Evolutionary conservation across 2,113 vertebrate genomes (phyloP).

Genomic region (Xiphophorus hellerii): DNA sequence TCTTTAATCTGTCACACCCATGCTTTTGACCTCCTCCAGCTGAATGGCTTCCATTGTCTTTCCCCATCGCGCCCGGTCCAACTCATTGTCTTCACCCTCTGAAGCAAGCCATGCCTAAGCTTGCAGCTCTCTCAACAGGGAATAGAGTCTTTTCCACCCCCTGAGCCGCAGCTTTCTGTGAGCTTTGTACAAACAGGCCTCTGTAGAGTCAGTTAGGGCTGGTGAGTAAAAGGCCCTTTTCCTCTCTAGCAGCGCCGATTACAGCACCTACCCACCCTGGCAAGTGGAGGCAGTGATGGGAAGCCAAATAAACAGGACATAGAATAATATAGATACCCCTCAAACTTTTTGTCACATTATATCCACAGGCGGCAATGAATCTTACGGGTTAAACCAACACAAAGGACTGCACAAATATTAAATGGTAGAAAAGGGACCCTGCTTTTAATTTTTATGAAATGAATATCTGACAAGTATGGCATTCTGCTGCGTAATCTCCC

Average conservation of each 20-base stretch:
- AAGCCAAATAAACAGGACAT: constrained; percentile 30
- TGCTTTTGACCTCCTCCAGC: constrained; percentile 67
- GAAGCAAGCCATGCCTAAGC: constrained; percentile 69
- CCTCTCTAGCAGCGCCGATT: constrained; percentile 33
- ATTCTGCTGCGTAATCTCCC: neutral
- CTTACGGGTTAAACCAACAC: neutral
- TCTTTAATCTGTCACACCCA: constrained; percentile 79
- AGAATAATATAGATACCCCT: neutral
- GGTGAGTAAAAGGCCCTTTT: constrained; percentile 53
- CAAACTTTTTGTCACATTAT: neutral
- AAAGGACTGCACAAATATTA: neutral
- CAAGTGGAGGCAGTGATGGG: constrained; percentile 43
- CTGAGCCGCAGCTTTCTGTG: constrained; percentile 57
- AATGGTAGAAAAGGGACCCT: neutral
- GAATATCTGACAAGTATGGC: neutral
- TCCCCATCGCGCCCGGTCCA: constrained; percentile 44
- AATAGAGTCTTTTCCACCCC: constrained; percentile 48
- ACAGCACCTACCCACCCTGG: constrained; percentile 26
- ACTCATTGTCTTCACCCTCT: constrained; percentile 68
- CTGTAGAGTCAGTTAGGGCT: constrained; percentile 39
- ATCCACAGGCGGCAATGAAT: neutral
- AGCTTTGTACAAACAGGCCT: constrained; percentile 60
- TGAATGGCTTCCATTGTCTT: constrained; percentile 74
- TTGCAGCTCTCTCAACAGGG: constrained; percentile 53
- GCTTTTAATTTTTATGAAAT: neutral